phyloP scores from a whole-genome alignment of 64 coral and sea anemone species.

The Orbicella faveolata region DNA sequence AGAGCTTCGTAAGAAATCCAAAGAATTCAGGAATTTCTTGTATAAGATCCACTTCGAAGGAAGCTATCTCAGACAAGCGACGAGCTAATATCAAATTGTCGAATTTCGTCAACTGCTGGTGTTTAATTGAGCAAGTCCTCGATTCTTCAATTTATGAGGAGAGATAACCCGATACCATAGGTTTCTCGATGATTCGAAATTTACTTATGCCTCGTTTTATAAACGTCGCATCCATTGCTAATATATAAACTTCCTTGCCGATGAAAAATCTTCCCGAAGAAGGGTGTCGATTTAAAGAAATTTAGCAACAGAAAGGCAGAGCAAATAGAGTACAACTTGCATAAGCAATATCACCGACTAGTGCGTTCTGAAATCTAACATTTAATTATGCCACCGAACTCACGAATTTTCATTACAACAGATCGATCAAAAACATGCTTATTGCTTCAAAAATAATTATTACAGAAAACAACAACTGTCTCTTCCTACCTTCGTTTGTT shows the following conservation, averaged over 20 bases:
- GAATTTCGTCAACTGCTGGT: background rate
- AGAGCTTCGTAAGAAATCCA: background rate
- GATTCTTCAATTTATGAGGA: background rate
- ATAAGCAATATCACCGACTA: background rate
- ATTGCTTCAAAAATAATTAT: background rate
- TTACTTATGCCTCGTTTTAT: too few species aligned
- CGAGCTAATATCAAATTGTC: background rate
- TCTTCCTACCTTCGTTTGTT: constrained; percentile 75
- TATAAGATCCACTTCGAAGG: background rate
- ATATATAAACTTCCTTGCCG: too few species aligned
- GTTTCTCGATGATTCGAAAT: background rate
- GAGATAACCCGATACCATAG: background rate
- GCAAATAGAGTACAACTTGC: background rate
- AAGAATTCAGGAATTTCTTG: background rate
- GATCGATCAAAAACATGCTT: background rate
- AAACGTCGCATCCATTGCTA: too few species aligned
- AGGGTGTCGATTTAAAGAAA: background rate
- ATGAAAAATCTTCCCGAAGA: too few species aligned
- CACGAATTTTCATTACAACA: background rate
- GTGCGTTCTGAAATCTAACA: background rate
- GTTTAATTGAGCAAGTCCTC: background rate
- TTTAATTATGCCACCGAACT: background rate
- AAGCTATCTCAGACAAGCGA: background rate
- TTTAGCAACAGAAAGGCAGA: background rate
- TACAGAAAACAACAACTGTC: background rate